Evolutionary conservation across 2,888 invertebrate species (phyloP), one percentile per base, ranked within the genome.

Genomic region (Nesidiocoris tenuis): DNA sequence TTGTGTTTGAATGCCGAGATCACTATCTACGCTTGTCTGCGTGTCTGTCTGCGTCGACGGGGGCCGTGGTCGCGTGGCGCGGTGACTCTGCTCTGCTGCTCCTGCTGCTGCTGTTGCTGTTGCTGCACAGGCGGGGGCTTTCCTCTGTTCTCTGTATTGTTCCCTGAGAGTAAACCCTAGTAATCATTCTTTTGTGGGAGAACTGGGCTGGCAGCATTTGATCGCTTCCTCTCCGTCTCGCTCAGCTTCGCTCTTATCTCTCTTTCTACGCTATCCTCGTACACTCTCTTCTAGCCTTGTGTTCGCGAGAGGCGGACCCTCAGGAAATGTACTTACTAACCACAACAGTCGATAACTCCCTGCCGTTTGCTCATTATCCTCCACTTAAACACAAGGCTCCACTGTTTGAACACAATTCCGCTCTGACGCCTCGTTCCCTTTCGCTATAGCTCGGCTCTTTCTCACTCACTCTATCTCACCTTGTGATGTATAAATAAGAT

Each of bases 1-100:
- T 75, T 75, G 75, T 75, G 75, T 75, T 75, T 75, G 76, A 76
- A 77, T 77, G 77, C 71, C 76, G 76, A 77, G 77, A 77, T 77
- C 70, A 76, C 76, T 77, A 77, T 77, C 77, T 71, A 59, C n/a
- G 59, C n/a, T n/a, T 17, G 59, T 17, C 3, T 59, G 59, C n/a
- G 59, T 17, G 59, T 59, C 2, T 17, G 3, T 17, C 17, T 17
- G 59, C 5, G 71, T 71, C 24, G 39, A 61, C 39, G 71, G 57
- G 64, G 71, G 64, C 56, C 56, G 63, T 61, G 22, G 77, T 76
- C 77, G 77, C 77, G 77, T 77, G 77, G 77, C 76, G 5, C 39
- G 39, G 39, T 39, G 64, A 57, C 61, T 61, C 65, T 59, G 75
- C 67, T 76, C 76, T 77, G 76, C 76, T 77, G n/a, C 77, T 77